Percentiles rank a stretch among this genome's conserved stretches.
Evolutionary conservation across 2,797 vertebrate species (phyloP).

Genomic region (Urocyon cinereoargenteus): DNA sequence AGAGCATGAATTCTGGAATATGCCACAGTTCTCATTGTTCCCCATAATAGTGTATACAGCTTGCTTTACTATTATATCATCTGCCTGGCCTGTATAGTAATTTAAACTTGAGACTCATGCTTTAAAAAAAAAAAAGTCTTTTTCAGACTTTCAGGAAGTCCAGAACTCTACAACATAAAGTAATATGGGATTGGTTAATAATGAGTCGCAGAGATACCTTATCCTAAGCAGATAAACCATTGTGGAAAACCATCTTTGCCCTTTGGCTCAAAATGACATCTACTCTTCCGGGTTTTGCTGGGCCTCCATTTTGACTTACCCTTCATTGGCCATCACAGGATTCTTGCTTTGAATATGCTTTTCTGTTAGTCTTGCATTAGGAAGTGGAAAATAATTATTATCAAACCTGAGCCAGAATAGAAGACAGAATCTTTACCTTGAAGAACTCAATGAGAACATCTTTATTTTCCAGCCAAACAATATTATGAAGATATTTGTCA

Average conservation of each 20-base stretch:
- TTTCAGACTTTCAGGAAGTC: background rate
- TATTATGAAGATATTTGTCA: slow-evolving; percentile 74
- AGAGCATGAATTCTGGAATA: background rate
- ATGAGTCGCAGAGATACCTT: background rate
- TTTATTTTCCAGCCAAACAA: slow-evolving; percentile 82
- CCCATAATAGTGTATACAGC: background rate
- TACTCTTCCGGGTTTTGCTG: background rate
- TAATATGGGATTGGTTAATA: background rate
- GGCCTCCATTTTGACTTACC: background rate
- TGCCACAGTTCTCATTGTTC: background rate
- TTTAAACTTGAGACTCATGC: background rate
- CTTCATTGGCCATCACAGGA: background rate
- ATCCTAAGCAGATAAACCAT: background rate
- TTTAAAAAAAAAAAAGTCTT: background rate
- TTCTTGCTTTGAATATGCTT: background rate
- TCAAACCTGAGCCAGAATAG: background rate
- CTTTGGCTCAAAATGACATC: background rate
- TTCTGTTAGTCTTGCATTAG: background rate
- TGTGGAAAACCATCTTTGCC: background rate
- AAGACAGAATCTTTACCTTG: slow-evolving; percentile 74
- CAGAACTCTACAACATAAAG: background rate
- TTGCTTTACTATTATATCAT: background rate
- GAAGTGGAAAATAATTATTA: background rate
- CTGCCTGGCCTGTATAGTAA: background rate
- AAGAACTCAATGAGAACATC: slow-evolving; percentile 82